Conservation (phyloP, 1,140 invertebrate genomes). For the Macrosteles quadrilineatus region DNA sequence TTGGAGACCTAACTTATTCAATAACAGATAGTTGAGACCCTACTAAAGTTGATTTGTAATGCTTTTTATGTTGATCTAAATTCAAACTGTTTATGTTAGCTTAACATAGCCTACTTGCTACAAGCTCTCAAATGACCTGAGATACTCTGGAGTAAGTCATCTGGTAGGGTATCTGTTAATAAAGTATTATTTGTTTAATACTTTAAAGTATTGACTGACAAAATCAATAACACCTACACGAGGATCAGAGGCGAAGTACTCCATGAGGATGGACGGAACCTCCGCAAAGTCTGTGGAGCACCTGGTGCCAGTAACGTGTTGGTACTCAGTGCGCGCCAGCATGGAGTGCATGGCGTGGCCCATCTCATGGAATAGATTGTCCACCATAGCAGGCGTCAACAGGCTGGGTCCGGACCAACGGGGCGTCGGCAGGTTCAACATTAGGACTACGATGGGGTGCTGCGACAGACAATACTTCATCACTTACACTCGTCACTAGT, state of each 20-base stretch:
- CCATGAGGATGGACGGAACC: conserved; percentile 97
- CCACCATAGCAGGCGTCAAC: conserved; percentile 79
- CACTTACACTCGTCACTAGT: too few relatives aligned
- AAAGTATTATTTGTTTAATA: too few relatives aligned
- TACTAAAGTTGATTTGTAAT: too few relatives aligned
- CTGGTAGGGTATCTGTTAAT: too few relatives aligned
- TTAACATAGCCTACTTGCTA: too few relatives aligned
- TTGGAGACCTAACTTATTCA: too few relatives aligned
- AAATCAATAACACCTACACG: conserved; percentile 59
- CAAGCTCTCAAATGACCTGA: too few relatives aligned
- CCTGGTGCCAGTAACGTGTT: conserved; percentile 96
- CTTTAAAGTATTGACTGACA: too few relatives aligned
- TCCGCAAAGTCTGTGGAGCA: conserved; percentile 98
- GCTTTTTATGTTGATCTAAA: too few relatives aligned
- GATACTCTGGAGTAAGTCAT: too few relatives aligned
- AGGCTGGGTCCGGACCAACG: conserved; percentile 76
- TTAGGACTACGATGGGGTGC: conserved; percentile 91
- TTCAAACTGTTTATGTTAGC: too few relatives aligned
- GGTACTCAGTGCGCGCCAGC: conserved; percentile 91
- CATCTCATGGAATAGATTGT: conserved; percentile 99
- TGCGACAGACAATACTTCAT: conserved; percentile 52
- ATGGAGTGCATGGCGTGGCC: conserved; percentile 99
- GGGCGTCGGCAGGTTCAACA: conserved; percentile 81
- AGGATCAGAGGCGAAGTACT: conserved; percentile 93
- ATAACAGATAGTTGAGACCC: too few relatives aligned